A percentile compares a stretch with the other conserved stretches of the same genome.
Conservation (phyloP, 2,888 invertebrate genomes). For the Scotopteryx bipunctaria region DNA sequence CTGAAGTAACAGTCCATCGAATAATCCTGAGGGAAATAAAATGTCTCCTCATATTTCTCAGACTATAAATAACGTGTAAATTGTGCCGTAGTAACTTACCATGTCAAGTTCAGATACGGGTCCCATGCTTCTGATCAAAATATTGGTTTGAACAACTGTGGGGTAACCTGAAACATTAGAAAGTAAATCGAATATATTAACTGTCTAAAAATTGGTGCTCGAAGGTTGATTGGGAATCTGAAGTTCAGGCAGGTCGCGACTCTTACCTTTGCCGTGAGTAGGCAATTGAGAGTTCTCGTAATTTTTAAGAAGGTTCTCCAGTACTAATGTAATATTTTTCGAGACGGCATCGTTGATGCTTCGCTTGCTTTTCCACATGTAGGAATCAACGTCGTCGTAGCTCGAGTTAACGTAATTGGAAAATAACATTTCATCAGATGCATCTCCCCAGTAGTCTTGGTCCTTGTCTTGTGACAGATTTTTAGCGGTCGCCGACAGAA, state of each 20-base stretch:
- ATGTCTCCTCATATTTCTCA: constrained; percentile 34
- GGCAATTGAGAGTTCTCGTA: constrained; percentile 95
- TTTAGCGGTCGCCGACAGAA: constrained; percentile 65
- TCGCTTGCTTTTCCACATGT: constrained; percentile 69
- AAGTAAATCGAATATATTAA: constrained; percentile 6
- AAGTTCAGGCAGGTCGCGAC: constrained; percentile 20
- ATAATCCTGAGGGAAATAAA: constrained; percentile 86
- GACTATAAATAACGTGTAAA: constrained; percentile 25
- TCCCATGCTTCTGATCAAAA: constrained; percentile 95
- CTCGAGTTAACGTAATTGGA: constrained; percentile 67
- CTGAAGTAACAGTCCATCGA: constrained; percentile 98
- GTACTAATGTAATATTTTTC: constrained; percentile 91
- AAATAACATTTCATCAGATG: constrained; percentile 59
- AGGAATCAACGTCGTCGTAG: constrained; percentile 53
- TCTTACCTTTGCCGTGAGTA: constrained; percentile 92
- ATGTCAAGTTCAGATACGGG: constrained; percentile 95
- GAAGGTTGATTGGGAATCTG: constrained; percentile 24
- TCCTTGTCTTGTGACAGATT: constrained; percentile 57
- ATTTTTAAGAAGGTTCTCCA: constrained; percentile 94
- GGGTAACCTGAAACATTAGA: constrained; percentile 85
- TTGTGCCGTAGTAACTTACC: constrained; percentile 71
- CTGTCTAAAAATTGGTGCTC: constrained; percentile 8
- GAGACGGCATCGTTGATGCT: constrained; percentile 89
- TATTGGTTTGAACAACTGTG: constrained; percentile 93
- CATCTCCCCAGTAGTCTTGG: constrained; percentile 60